Evolutionary conservation across 2,888 invertebrate species (phyloP).

Genomic region (Mimumesa dahlbomi): DNA sequence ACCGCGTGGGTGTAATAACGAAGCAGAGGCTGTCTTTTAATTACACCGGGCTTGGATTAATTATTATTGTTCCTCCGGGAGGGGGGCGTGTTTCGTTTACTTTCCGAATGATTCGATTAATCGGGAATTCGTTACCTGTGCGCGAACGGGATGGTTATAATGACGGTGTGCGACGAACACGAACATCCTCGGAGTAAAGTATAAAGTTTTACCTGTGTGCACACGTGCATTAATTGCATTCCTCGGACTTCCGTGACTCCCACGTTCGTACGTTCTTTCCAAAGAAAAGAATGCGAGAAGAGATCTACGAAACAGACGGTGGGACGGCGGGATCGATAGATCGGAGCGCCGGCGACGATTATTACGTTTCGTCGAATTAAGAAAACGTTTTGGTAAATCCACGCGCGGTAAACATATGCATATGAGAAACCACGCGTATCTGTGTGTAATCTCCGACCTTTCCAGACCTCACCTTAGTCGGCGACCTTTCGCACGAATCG

Average conservation of each 20-base stretch:
- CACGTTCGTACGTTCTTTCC: conserved; percentile 11
- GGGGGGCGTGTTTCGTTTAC: conserved; percentile 29
- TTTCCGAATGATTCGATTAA: conserved; percentile 46
- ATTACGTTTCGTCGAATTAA: too few relatives aligned
- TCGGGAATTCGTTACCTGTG: conserved; percentile 47
- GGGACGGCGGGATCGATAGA: too few relatives aligned
- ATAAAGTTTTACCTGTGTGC: too few relatives aligned
- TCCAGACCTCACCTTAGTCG: too few relatives aligned
- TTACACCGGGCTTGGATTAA: conserved; percentile 58
- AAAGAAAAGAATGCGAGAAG: background rate
- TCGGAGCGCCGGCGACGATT: too few relatives aligned
- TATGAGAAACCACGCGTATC: too few relatives aligned
- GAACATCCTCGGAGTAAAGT: conserved; percentile 8
- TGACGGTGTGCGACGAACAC: background rate
- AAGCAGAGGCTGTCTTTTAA: conserved; percentile 59
- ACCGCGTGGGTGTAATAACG: conserved; percentile 59
- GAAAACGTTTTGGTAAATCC: too few relatives aligned
- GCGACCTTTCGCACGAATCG: too few relatives aligned
- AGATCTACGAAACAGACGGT: background rate
- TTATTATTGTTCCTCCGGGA: conserved; percentile 53
- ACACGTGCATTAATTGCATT: conserved; percentile 45
- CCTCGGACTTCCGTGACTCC: conserved; percentile 34
- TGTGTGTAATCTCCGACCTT: too few relatives aligned
- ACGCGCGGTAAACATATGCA: too few relatives aligned
- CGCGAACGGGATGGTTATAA: conserved; percentile 12